Base-by-base conservation (phyloP, 2,888 invertebrate species). In the Subacronicta megacephala region DNA sequence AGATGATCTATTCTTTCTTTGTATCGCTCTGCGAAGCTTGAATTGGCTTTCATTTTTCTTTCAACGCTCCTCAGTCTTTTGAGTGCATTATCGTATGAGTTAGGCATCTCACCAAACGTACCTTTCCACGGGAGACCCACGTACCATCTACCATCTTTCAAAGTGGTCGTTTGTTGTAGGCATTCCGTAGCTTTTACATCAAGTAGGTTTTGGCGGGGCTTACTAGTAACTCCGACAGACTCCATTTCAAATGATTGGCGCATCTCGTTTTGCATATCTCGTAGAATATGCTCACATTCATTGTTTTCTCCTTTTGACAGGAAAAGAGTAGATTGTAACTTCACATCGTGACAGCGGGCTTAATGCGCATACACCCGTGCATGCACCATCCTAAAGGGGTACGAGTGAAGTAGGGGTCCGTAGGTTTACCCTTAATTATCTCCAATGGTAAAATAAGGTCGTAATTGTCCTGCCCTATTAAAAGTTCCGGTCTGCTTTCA, bases 401-500 rank as follows among this genome's bases (percentile, higher is more conserved):
- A 7, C 49, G 67, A 6, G 73, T 70, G 26, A 58, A 60, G 17
- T 36, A 72, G n/a, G 69, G 72, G 45, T 71, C 72, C 15, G 63
- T 49, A 3, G 10, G 3, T 50, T 65, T 62, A 29, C 72, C 64
- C 15, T 57, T 33, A 6, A 40, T 58, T 33, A 60, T 13, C 59
- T 75, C 44, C 35, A 72, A 38, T 0, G 75, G 75, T 41, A 71
- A 47, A 16, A 80, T 17, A 12, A 80, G 61, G 42, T 77, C 12
- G 36, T 70, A 74, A 62, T 80, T 78, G 46, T 78, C 78, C 26
- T 78, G 78, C 0, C 77, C 80, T 26, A 80, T 75, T 20, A 78
- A 52, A 6, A 78, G 36, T 58, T 79, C 68, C 0, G 78, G 78
- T 45, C 70, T 63, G 18, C 10, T 33, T n/a, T 67, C 23, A 17